Conservation (phyloP, 2,888 invertebrate genomes). For the Nephrotoma flavescens region DNA sequence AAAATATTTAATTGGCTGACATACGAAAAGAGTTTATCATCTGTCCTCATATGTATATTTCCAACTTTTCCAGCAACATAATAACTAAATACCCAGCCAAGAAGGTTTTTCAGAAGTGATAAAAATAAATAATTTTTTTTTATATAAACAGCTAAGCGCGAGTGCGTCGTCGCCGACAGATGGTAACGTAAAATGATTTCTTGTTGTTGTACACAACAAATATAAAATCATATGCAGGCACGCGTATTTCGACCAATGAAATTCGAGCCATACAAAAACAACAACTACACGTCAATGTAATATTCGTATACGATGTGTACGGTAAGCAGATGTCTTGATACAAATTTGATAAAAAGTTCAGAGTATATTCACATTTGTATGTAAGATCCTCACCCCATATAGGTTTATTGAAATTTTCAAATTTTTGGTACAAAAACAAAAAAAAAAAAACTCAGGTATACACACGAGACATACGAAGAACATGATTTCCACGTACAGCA, state of each 20-base stretch:
- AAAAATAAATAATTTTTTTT: neutral
- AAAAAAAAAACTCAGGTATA: neutral
- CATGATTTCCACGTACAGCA: neutral
- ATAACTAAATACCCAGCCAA: neutral
- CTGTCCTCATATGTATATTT: too few relatives aligned
- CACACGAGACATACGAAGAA: too few relatives aligned
- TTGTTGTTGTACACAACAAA: neutral
- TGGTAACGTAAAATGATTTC: neutral
- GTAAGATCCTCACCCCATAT: neutral
- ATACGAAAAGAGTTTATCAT: too few relatives aligned
- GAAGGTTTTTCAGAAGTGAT: neutral
- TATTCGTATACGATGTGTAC: neutral
- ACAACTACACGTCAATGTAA: neutral
- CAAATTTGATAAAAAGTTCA: neutral
- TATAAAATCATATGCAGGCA: neutral
- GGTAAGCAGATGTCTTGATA: neutral
- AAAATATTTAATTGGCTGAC: neutral
- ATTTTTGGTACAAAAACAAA: neutral
- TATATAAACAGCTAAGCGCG: neutral
- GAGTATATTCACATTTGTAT: neutral
- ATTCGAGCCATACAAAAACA: neutral
- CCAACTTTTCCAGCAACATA: neutral
- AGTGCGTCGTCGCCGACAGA: neutral
- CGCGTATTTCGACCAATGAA: neutral
- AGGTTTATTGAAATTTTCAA: neutral